Base-by-base conservation (phyloP, 2,888 invertebrate species). In the Drosophila stalkeri region DNA sequence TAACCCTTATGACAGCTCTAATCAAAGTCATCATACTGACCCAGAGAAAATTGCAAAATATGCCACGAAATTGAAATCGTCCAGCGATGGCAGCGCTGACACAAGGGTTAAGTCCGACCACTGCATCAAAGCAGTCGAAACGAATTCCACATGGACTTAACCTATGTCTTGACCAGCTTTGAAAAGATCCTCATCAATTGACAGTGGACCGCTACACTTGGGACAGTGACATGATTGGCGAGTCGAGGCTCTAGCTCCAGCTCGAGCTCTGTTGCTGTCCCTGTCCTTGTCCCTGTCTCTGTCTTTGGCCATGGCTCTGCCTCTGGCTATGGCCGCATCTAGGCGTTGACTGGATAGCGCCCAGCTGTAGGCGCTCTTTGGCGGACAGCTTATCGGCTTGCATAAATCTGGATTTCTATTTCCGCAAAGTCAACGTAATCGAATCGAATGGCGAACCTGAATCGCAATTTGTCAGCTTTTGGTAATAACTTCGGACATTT, bases 391-490 rank as follows among this genome's bases (percentile, higher is more conserved):
- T 71, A 80, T 75, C 77, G 71, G 39, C 39, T 62, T 64, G 64
- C 66, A 80, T 75, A 77, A 80, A 77, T 77, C 71, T 75, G 66
- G 60, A 79, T 77, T 77, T 79, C 70, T 75, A 77, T 85, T 88
- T 83, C 82, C 88, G 82, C 82, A 72, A 44, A 68, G 73, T 69
- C 63, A 75, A 75, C 87, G 77, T 74, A 74, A 74, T 76, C 82
- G 51, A 70, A 75, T 65, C 80, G 52, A 72, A 75, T 67, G 71
- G 65, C 77, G 47, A 54, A 66, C 72, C 72, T 71, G 75, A 86
- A 77, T 77, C 69, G 88, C 87, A 88, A 86, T 86, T 86, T 90
- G 86, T 90, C 90, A 85, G 90, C 90, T 90, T 86, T 88, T 81
- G 82, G 89, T 90, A 81, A 89, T 87, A 86, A 88, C 86, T 89